Evolutionary conservation across 1,140 invertebrate species (phyloP), one percentile per base, ranked within the genome.

Genomic region (Bursaphelenchus mucronatus): DNA sequence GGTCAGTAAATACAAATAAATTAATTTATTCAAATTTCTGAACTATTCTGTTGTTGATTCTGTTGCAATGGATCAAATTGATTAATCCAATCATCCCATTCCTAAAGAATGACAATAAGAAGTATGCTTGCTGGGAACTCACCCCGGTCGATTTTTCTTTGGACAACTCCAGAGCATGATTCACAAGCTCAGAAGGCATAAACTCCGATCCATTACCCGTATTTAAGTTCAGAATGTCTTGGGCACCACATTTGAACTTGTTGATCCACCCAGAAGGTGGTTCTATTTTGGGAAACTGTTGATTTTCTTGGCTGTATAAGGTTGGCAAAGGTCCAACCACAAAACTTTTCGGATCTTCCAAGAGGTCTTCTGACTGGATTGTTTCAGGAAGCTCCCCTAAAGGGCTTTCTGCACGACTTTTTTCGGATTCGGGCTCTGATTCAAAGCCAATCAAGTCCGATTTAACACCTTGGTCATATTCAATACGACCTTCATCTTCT

Each of bases 11-110:
- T n/a, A 6, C 53, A 21, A n/a, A n/a, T n/a, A 21, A 55, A 55
- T 21, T n/a, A 30, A 2, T 21, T 13, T 21, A 55, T 44, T 55
- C 19, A 30, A 30, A 30, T 30, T 30, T 30, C 30, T 30, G 30
- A 30, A 30, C 30, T 30, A 5, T 30, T 30, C 11, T 59, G 11
- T 11, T 11, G 11, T 54, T 59, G 11, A 15, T n/a, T 30, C 57
- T 13, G 13, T 44, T 59, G 41, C 57, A 59, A 6, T 39, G 57
- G 19, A 39, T 59, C 57, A n/a, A 59, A 59, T n/a, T 59, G 40
- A 30, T 1, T 21, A n/a, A 59, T n/a, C 57, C 13, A 59, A 43
- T 59, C 30, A 39, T 11, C 40, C 57, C 57, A 59, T n/a, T 44
- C 21, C 11, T 59, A 39, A 13, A 44, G 13, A 43, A 44, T 19